phyloP scores from a whole-genome alignment of 2,113 vertebrate genomes.

The Scytalopus superciliaris region DNA sequence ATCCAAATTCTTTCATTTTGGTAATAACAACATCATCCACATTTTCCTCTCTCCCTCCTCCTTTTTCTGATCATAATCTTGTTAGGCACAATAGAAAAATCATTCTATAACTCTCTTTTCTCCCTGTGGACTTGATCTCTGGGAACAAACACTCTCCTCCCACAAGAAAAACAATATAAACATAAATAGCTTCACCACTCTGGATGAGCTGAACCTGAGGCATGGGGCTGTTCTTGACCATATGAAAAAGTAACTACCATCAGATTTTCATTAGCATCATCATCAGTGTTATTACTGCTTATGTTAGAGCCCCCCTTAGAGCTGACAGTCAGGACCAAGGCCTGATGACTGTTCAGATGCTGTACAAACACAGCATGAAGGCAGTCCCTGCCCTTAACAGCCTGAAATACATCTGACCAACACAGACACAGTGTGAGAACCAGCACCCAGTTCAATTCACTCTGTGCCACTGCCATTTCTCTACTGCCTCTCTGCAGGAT shows the following conservation, averaged over 20 bases:
- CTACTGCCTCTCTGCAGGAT: background rate
- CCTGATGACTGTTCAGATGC: background rate
- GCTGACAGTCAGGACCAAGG: background rate
- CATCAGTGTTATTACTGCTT: background rate
- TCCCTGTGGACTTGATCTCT: background rate
- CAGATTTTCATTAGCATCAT: background rate
- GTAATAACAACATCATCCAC: background rate
- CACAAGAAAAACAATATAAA: background rate
- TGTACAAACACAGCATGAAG: background rate
- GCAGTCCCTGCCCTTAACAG: background rate
- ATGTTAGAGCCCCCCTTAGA: background rate
- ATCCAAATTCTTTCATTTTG: background rate
- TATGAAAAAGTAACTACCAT: background rate
- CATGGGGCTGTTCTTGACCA: background rate
- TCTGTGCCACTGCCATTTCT: background rate
- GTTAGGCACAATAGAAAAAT: background rate
- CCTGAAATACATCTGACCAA: background rate
- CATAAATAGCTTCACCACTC: background rate
- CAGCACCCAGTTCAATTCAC: background rate
- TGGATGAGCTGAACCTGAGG: background rate
- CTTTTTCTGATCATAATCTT: slow-evolving; percentile 2
- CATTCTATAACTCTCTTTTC: background rate
- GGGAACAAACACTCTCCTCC: background rate
- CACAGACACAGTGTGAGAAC: background rate
- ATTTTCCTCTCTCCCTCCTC: background rate